Percentiles rank a stretch among this genome's conserved stretches.
These are phyloP conservation scores for Drosophila sp. DNA, from an alignment of 1,140 invertebrate species.

Conservation along the genomic window DNA sequence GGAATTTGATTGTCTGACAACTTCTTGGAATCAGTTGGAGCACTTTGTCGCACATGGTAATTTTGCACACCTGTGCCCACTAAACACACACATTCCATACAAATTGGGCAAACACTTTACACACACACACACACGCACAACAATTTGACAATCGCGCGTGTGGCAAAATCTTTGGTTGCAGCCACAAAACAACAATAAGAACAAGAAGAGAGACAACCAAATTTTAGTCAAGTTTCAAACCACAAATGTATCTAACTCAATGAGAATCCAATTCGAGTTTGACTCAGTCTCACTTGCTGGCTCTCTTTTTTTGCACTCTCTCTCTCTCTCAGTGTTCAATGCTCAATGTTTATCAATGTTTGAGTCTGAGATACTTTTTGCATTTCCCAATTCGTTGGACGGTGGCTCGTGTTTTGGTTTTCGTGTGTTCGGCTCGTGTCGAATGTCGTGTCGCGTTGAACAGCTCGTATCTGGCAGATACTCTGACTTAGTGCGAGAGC, in stretches of 20 bases:
- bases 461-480: conserved; percentile 25
- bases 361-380: conserved; percentile 57
- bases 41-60: conserved; percentile 14
- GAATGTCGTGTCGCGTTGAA: conserved; percentile 1
- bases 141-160: conserved; percentile 38
- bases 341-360: conserved; percentile 10
- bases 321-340: neutral
- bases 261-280: conserved; percentile 66
- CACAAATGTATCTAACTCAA: conserved; percentile 63
- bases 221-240: conserved; percentile 58
- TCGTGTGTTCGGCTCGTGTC: conserved; percentile 21
- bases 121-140: conserved; percentile 13
- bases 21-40: conserved; percentile 27
- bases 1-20: conserved; percentile 21
- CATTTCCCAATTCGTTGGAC: conserved; percentile 39
- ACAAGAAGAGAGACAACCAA: neutral
- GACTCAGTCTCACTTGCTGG: conserved; percentile 11
- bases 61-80: conserved; percentile 54
- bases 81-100: conserved; percentile 9
- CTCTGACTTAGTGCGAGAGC: conserved; percentile 1
- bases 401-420: conserved; percentile 16
- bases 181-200: neutral
- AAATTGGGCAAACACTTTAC: conserved; percentile 9
- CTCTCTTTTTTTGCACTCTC: conserved; percentile 10
- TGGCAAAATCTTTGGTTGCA: conserved; percentile 22